phyloP scores from a whole-genome alignment of 1,140 invertebrate species.

The Camponotus pennsylvanicus region DNA sequence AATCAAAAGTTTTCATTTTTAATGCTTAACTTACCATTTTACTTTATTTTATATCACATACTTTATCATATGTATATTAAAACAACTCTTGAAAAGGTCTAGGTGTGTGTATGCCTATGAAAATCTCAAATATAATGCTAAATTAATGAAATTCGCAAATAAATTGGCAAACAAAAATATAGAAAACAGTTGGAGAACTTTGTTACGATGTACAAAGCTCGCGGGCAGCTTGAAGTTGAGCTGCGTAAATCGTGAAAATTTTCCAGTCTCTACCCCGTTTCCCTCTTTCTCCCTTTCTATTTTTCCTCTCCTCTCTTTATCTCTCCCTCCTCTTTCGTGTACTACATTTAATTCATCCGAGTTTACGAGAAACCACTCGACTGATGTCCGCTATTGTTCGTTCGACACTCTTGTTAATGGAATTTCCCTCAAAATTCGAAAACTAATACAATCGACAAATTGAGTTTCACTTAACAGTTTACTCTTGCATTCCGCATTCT shows the following conservation, averaged over 20 bases:
- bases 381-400: constrained; percentile 49
- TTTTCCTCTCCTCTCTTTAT: not conserved
- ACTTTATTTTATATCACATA: not conserved
- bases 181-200: constrained; percentile 27
- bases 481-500: not conserved
- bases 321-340: not conserved
- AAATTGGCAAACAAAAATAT: constrained; percentile 25
- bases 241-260: constrained; percentile 55
- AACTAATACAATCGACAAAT: constrained; percentile 74
- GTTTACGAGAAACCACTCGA: constrained; percentile 59
- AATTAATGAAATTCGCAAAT: constrained; percentile 8
- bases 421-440: constrained; percentile 74
- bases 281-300: not conserved
- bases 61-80: not conserved
- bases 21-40: not conserved
- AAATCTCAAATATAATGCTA: not conserved
- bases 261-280: constrained; percentile 12
- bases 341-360: constrained; percentile 51
- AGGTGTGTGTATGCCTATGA: too few relatives aligned
- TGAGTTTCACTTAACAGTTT: constrained; percentile 20
- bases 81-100: not conserved
- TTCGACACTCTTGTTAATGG: constrained; percentile 71
- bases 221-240: constrained; percentile 37
- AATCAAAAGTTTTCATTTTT: not conserved
- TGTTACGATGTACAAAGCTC: constrained; percentile 19